Percentiles rank a stretch among this genome's conserved stretches.
Evolutionary conservation across 2,888 invertebrate species (phyloP).

Genomic region (Ashinkailepas kermadecensis): DNA sequence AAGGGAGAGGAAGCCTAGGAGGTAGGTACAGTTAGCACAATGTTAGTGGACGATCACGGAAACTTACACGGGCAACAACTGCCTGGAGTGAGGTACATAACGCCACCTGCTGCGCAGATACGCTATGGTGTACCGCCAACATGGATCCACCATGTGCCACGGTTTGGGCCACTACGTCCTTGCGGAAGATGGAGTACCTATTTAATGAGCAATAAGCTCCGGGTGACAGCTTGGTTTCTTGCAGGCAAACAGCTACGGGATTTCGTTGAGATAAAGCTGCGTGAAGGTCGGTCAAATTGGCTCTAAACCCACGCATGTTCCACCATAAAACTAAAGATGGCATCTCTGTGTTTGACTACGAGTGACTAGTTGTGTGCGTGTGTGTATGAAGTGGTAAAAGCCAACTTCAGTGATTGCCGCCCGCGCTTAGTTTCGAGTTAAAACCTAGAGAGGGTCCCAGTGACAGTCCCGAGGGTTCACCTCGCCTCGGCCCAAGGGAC

Average conservation of each 20-base stretch:
- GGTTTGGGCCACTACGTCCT: not conserved
- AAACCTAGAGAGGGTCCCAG: too few species aligned
- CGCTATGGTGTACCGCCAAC: not conserved
- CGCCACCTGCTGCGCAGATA: not conserved
- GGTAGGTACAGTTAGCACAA: not conserved
- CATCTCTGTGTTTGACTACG: not conserved
- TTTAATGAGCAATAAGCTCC: not conserved
- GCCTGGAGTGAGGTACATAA: not conserved
- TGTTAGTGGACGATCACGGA: not conserved
- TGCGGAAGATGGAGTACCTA: not conserved
- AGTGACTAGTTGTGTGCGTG: not conserved
- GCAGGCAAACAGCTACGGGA: not conserved
- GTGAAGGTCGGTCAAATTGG: not conserved
- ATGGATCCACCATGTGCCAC: not conserved
- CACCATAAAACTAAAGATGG: not conserved
- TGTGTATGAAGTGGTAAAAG: too few species aligned
- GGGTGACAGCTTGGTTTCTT: not conserved
- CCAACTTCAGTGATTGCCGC: too few species aligned
- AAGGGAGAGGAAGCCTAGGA: not conserved
- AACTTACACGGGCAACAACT: not conserved
- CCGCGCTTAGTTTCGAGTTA: too few species aligned
- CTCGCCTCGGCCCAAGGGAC: too few species aligned
- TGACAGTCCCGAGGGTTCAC: too few species aligned
- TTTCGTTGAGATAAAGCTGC: not conserved
- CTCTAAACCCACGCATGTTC: not conserved